Base-by-base conservation (phyloP, 2,797 vertebrate genomes). In the Cuniculus paca region DNA sequence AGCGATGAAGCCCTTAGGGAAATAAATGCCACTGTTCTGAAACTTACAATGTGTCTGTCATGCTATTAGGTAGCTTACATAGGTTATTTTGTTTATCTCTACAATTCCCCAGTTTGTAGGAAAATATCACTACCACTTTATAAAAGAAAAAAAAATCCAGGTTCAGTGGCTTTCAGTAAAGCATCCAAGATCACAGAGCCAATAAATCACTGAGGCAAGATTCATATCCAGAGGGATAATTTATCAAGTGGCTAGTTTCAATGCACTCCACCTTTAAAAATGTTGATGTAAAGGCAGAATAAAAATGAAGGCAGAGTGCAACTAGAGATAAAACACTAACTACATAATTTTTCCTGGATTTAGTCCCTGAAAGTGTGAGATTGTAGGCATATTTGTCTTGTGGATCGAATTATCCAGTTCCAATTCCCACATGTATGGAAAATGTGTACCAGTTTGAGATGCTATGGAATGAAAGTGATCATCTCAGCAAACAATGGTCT, bases 31-130 rank as follows among this genome's bases (percentile, higher is more conserved):
- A 78, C 28, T 90, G 22, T 8, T 68, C 19, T 79, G 56, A 86
- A 34, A 17, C 16, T 79, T 88, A 36, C 20, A 34, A 22, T 22
- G 12, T 85, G 16, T 34, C 14, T 52, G n/a, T 42, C 39, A 17
- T 50, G n/a, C 5, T 72, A 5, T 72, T 58, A 63, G 34, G n/a
- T 26, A n/a, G 70, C 91, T 94, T 36, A 61, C 39, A 50, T 52
- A 88, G 87, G 36, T 93, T 68, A 93, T 94, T 63, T 93, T 24
- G 58, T 82, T 95, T 81, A 85, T 78, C 34, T 65, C 26, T 61
- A 83, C 4, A 78, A 78, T 72, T 90, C 90, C 28, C 34, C 26
- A 54, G 36, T 93, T 94, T 77, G 28, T 70, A 83, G n/a, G 28
- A 52, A 88, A 81, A 10, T 72, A 61, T 68, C 82, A 60, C 61